Evolutionary conservation across 2,113 vertebrate species (phyloP).

Genomic region (Alces alces): DNA sequence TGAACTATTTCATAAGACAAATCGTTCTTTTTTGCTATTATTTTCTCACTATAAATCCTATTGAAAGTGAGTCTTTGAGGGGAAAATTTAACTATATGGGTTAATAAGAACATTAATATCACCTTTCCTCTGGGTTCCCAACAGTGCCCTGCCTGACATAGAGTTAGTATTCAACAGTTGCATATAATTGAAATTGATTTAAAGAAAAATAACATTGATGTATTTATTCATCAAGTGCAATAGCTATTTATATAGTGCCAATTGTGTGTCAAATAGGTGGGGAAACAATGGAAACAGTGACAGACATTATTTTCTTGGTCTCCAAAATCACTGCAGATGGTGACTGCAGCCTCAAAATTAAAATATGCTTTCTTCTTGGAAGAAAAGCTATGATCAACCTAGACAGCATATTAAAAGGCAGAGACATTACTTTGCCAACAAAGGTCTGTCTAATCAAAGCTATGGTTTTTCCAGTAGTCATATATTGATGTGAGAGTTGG

Average conservation of each 20-base stretch:
- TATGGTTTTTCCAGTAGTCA: neutral
- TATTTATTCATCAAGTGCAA: neutral
- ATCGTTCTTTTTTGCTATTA: neutral
- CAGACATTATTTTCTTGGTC: neutral
- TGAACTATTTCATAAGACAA: neutral
- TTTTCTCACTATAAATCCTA: neutral
- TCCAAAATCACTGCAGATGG: neutral
- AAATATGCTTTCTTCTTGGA: neutral
- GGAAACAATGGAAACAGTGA: neutral
- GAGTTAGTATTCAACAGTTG: neutral
- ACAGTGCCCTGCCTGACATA: neutral
- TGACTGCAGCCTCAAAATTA: neutral
- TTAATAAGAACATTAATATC: neutral
- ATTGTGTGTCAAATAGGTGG: neutral
- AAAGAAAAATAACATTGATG: neutral
- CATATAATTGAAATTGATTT: neutral
- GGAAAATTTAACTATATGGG: neutral
- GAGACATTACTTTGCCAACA: neutral
- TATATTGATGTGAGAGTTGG: neutral
- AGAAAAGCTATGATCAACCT: neutral
- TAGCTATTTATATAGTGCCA: neutral
- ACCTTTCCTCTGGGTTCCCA: neutral
- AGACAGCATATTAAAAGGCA: neutral
- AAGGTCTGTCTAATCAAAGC: neutral
- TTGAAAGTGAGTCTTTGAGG: neutral